Percentiles rank a stretch among this genome's conserved stretches.
phyloP scores from a whole-genome alignment of 2,888 invertebrate genomes.

The Linyphia triangularis region DNA sequence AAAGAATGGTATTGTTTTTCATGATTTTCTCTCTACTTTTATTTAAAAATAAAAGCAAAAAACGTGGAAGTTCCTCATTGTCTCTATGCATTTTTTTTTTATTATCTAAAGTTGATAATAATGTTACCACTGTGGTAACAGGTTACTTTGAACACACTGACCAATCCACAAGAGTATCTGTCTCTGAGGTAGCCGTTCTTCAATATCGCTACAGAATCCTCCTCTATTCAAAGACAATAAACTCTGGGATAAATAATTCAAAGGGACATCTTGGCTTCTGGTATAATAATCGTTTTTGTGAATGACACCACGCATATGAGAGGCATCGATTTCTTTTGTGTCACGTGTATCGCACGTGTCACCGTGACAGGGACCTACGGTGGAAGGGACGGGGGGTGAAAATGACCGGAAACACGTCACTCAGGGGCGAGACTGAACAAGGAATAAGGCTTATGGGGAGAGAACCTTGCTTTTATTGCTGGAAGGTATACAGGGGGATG shows the following conservation, averaged over 20 bases:
- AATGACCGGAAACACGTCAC: neutral
- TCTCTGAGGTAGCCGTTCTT: no score
- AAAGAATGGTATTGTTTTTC: no score
- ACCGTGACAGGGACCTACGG: conserved; percentile 48
- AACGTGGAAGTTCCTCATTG: no score
- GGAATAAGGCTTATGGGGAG: neutral
- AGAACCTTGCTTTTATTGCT: neutral
- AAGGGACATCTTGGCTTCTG: neutral
- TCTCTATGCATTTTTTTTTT: no score
- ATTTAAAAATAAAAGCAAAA: neutral
- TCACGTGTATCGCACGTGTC: conserved; percentile 62
- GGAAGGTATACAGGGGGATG: neutral
- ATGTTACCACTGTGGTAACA: no score
- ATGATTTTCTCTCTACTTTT: no score
- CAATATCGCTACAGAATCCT: no score
- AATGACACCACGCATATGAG: neutral
- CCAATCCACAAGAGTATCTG: no score
- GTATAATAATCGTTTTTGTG: neutral
- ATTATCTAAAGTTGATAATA: no score
- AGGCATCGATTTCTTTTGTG: conserved; percentile 55
- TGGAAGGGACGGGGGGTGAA: neutral
- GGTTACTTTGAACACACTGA: no score
- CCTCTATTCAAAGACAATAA: neutral
- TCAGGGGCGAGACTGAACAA: neutral
- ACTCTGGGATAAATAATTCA: neutral